phyloP scores from a whole-genome alignment of 2,888 invertebrate species.

The Criorhina ranunculi region DNA sequence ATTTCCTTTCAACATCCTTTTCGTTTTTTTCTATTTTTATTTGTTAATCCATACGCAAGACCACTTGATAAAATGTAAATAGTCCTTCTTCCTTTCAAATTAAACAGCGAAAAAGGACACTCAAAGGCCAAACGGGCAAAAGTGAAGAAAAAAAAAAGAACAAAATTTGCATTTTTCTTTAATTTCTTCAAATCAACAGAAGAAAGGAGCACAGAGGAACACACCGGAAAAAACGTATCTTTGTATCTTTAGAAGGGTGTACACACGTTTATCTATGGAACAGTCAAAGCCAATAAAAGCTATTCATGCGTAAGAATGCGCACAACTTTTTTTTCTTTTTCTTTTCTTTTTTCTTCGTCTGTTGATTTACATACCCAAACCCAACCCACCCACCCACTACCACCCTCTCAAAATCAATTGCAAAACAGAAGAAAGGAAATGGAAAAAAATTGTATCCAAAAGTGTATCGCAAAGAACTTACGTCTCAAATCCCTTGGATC shows the following conservation, averaged over 20 bases:
- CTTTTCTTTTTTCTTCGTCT: constrained; percentile 43
- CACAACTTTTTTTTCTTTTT: constrained; percentile 62
- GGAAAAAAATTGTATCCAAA: constrained; percentile 51
- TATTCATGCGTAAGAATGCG: constrained; percentile 75
- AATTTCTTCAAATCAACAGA: constrained; percentile 72
- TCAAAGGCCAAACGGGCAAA: constrained; percentile 40
- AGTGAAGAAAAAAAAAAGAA: constrained; percentile 49
- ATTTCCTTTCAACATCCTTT: constrained; percentile 71
- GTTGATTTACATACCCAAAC: constrained; percentile 72
- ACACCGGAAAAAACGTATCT: constrained; percentile 14
- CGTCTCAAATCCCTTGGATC: constrained; percentile 86
- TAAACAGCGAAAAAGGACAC: constrained; percentile 41
- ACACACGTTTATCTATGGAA: constrained; percentile 60
- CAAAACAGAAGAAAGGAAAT: constrained; percentile 19
- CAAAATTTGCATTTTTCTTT: constrained; percentile 76
- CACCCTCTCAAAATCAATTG: constrained; percentile 66
- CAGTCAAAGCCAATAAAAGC: constrained; percentile 74
- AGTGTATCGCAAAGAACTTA: constrained; percentile 84
- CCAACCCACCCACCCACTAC: constrained; percentile 31
- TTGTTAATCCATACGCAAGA: constrained; percentile 70
- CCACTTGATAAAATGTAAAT: constrained; percentile 76
- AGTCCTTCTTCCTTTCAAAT: constrained; percentile 56
- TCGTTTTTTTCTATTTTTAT: constrained; percentile 44
- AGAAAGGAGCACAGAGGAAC: constrained; percentile 30
- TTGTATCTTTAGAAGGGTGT: constrained; percentile 37